These are phyloP conservation scores for Pogonomyrmex barbatus DNA, from an alignment of 1,140 invertebrate genomes.

Conservation along the genomic window DNA sequence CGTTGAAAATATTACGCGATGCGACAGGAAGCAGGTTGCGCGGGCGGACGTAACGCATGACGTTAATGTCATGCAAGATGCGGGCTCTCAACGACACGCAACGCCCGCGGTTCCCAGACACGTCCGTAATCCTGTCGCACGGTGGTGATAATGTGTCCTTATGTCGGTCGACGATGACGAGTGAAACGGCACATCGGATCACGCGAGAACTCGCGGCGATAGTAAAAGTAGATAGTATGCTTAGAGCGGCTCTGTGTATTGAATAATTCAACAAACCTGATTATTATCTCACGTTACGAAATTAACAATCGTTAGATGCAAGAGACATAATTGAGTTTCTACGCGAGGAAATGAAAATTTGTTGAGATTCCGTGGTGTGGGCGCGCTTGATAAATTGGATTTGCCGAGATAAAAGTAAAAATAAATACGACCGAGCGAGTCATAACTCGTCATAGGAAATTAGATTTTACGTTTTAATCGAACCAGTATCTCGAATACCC, in stretches of 20 bases:
- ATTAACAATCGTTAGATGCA: constrained; percentile 31
- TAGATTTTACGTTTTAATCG: constrained; percentile 6
- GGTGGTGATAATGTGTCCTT: constrained; percentile 50
- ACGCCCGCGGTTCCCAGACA: not conserved
- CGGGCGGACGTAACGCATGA: constrained; percentile 42
- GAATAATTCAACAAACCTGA: constrained; percentile 41
- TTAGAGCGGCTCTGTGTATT: constrained; percentile 24
- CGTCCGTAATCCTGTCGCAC: constrained; percentile 15
- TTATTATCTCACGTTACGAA: constrained; percentile 14
- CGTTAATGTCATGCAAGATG: constrained; percentile 47
- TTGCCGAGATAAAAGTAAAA: not conserved
- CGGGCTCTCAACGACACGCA: constrained; percentile 35
- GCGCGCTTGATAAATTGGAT: not conserved
- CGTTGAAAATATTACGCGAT: constrained; percentile 22
- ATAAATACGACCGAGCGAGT: constrained; percentile 6
- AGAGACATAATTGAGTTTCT: constrained; percentile 7
- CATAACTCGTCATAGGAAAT: not conserved
- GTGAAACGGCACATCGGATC: constrained; percentile 48
- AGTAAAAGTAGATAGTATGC: constrained; percentile 55
- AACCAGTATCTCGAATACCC: not conserved
- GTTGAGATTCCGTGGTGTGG: not conserved
- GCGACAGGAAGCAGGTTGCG: constrained; percentile 33
- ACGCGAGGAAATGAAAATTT: not conserved
- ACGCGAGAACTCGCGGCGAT: constrained; percentile 55
- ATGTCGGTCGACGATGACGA: constrained; percentile 34